phyloP scores from a whole-genome alignment of 1,140 invertebrate species.

The Myzus persicae region DNA sequence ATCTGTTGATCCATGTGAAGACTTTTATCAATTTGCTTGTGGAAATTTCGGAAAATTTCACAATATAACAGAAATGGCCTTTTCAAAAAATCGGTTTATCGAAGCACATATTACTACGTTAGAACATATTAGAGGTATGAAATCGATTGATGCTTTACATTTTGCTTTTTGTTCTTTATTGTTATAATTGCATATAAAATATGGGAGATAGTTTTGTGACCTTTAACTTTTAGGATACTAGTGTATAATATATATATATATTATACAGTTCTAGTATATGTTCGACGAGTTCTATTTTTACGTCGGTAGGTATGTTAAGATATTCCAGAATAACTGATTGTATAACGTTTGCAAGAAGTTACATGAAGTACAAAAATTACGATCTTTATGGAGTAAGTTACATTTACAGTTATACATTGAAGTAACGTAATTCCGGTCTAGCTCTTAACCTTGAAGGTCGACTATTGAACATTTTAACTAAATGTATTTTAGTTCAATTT shows the following conservation, averaged over 20 bases:
- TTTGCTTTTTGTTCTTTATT: neutral
- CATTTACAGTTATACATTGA: too few species aligned
- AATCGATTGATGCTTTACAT: neutral
- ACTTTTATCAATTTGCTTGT: slow-evolving; percentile 77
- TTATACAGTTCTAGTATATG: too few species aligned
- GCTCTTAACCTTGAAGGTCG: neutral
- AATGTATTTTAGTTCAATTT: neutral
- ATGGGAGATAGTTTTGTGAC: too few species aligned
- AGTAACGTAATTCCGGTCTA: neutral
- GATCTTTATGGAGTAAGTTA: too few species aligned
- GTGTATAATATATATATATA: too few species aligned
- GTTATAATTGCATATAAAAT: too few species aligned
- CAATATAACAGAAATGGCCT: slow-evolving; percentile 69
- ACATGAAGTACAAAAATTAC: too few species aligned
- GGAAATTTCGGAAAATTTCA: slow-evolving; percentile 71
- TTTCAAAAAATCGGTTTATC: slow-evolving; percentile 24
- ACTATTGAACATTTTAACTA: neutral
- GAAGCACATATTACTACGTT: neutral
- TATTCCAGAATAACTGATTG: neutral
- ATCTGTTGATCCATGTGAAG: slow-evolving; percentile 71
- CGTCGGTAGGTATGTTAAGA: neutral
- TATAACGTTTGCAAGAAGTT: too few species aligned
- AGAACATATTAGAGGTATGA: slow-evolving; percentile 4
- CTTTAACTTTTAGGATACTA: too few species aligned
- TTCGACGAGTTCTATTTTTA: neutral